A percentile compares a stretch with the other conserved stretches of the same genome.
Conservation (phyloP, 2,888 invertebrate genomes). For the Drosophila neotestacea region DNA sequence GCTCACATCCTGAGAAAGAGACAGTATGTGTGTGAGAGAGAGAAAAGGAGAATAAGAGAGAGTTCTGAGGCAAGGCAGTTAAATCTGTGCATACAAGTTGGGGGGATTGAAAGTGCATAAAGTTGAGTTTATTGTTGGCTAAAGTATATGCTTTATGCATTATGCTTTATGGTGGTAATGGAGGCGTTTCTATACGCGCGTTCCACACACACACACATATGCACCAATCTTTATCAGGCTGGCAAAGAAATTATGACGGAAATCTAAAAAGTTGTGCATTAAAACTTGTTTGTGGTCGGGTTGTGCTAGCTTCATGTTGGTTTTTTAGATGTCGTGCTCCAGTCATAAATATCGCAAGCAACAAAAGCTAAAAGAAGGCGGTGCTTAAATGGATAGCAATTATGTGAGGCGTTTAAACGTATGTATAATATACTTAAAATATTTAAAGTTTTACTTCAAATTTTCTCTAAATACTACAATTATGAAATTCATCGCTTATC, state of each 20-base stretch:
- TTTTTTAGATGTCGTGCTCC: slow-evolving; percentile 42
- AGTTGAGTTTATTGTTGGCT: slow-evolving; percentile 81
- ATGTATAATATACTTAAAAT: background rate
- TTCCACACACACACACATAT: slow-evolving; percentile 27
- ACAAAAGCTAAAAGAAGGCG: slow-evolving; percentile 54
- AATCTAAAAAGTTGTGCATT: slow-evolving; percentile 80
- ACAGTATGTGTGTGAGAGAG: no score
- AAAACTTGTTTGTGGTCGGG: slow-evolving; percentile 75
- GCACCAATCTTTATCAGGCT: slow-evolving; percentile 73
- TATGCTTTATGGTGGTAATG: slow-evolving; percentile 74
- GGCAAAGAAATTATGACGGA: slow-evolving; percentile 78
- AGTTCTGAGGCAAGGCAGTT: slow-evolving; percentile 47
- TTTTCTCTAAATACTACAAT: background rate
- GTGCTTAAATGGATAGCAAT: slow-evolving; percentile 70
- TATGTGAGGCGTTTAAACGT: slow-evolving; percentile 42
- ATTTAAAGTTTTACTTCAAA: background rate
- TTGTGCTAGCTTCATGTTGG: slow-evolving; percentile 36
- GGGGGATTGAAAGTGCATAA: slow-evolving; percentile 82
- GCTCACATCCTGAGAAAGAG: slow-evolving; percentile 26
- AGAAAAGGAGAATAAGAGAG: background rate
- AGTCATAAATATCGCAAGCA: slow-evolving; percentile 69
- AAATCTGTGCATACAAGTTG: slow-evolving; percentile 83
- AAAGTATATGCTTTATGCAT: slow-evolving; percentile 78
- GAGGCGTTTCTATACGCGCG: slow-evolving; percentile 43
- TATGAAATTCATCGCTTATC: no score